Base-by-base conservation (phyloP, 2,113 vertebrate genomes). In the Protobothrops flavoviridis region DNA sequence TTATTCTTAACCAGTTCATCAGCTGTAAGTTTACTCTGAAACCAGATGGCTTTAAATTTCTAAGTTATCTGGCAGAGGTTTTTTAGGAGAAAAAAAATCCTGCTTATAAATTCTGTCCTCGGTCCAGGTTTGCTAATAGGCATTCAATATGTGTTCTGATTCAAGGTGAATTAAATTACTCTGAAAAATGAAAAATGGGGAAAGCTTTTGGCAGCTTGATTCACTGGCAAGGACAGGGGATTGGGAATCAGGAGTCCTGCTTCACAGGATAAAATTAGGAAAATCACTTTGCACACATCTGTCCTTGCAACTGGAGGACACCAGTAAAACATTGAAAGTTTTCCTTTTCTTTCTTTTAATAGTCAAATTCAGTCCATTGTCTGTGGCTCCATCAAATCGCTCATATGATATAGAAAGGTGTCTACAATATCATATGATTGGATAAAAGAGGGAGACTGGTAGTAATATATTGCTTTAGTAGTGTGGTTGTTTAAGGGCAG, bases 1-100 rank as follows among this genome's bases (percentile, higher is more conserved):
- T 95, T 92, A 93, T 96, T 95, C 64, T 90, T 94, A 92, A 94
- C 56, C 33, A 96, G 74, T 88, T 94, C 94, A 95, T 89, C 94
- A 94, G 48, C 56, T 90, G 85, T 23, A 93, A 94, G 29, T 93
- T 33, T 48, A 50, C 89, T 55, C 6, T 95, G 86, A 95, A 97
- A 94, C 12, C 88, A 96, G 85, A 95, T 90, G 89, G 56, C 33
- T 81, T 92, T 94, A 94, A 53, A 96, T 93, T 95, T 93, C 24
- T 43, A 93, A 91, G n/a, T 87, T 93, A 95, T 94, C 13, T 81
- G 92, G 48, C 55, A 95, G 9, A 81, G 33, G 33, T 43, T 43
- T 43, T 81, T 85, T 89, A 24, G 4, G 33, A 20, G 48, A 64
- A 39, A 93, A 85, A 10, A 12, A 95, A 50, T 10, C 0, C 89